Evolutionary conservation across 1,140 invertebrate species (phyloP).

Genomic region (Panagrolaimus sp.): DNA sequence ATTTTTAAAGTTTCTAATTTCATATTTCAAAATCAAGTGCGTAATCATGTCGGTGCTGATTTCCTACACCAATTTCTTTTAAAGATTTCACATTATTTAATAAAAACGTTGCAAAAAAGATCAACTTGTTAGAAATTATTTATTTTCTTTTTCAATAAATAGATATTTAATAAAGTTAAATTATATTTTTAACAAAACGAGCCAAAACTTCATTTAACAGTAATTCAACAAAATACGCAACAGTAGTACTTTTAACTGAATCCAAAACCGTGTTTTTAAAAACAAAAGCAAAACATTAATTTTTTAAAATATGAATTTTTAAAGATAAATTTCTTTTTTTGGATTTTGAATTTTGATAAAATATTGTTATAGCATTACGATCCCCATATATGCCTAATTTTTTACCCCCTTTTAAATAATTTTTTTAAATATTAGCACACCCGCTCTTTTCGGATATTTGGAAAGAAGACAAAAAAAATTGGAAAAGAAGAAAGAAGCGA

Average conservation of each 20-base stretch:
- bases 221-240: no score
- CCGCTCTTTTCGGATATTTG: neutral
- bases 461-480: neutral
- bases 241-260: no score
- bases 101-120: no score
- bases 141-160: constrained; percentile 9
- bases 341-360: neutral
- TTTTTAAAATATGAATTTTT: neutral
- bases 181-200: neutral
- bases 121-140: neutral
- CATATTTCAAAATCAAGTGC: no score
- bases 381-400: neutral
- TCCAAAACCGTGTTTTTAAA: neutral
- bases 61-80: no score
- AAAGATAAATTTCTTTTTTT: neutral
- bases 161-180: neutral
- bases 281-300: neutral
- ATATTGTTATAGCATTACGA: neutral
- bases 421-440: neutral
- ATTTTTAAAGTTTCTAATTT: no score
- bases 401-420: neutral
- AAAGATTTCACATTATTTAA: no score
- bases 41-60: no score
- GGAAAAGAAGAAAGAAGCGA: neutral
- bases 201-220: no score